These are phyloP conservation scores for Nomada hirtipes DNA, from an alignment of 2,888 invertebrate species.

Conservation along the genomic window DNA sequence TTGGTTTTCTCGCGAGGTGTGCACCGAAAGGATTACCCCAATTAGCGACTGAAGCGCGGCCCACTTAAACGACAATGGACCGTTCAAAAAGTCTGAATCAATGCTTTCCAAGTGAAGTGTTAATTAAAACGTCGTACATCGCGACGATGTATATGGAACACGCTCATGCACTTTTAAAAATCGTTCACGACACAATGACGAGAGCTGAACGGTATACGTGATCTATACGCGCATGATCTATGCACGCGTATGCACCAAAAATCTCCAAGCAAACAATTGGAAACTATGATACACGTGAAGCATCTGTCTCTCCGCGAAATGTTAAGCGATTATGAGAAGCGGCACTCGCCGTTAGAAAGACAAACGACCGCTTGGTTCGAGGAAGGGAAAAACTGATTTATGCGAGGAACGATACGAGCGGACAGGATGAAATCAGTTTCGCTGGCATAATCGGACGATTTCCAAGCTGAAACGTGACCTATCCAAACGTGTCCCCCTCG, in stretches of 20 bases:
- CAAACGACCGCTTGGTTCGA: conserved; percentile 1
- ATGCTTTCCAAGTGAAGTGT: conserved; percentile 19
- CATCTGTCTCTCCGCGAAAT: background rate
- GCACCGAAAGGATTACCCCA: conserved; percentile 35
- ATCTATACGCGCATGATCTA: too few relatives aligned
- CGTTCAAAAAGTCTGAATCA: conserved; percentile 24
- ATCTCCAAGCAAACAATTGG: too few relatives aligned
- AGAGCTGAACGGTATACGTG: background rate
- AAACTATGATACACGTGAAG: background rate
- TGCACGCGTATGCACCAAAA: too few relatives aligned
- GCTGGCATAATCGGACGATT: conserved; percentile 49
- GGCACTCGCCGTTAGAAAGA: background rate
- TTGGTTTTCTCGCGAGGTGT: background rate
- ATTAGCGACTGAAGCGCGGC: conserved; percentile 29
- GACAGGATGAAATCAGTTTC: conserved; percentile 41
- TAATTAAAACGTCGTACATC: conserved; percentile 13
- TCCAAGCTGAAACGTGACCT: conserved; percentile 26
- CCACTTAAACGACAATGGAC: conserved; percentile 9
- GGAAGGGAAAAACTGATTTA: conserved; percentile 40
- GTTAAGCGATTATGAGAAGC: conserved; percentile 46
- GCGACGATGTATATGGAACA: background rate
- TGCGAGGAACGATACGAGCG: background rate
- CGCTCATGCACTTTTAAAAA: too few relatives aligned
- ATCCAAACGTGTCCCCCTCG: conserved; percentile 21
- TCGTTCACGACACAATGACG: background rate